Percentiles rank a stretch among this genome's conserved stretches.
Evolutionary conservation across 2,113 vertebrate genomes (phyloP).

Genomic region (Ursus arctos): DNA sequence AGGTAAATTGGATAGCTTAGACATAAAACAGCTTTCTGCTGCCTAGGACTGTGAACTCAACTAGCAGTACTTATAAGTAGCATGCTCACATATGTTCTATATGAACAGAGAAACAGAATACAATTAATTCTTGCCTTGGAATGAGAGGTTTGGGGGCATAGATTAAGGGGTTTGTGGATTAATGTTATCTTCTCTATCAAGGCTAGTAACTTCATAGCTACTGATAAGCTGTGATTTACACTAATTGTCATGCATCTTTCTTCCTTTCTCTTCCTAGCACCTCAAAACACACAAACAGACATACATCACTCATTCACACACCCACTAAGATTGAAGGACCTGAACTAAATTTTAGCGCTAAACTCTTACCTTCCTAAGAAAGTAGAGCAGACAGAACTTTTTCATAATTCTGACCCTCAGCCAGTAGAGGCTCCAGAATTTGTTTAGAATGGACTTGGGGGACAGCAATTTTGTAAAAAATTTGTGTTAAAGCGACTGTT

Average conservation of each 20-base stretch:
- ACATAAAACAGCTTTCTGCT: constrained; percentile 6
- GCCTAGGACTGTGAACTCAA: neutral
- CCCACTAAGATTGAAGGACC: neutral
- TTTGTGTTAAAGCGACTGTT: neutral
- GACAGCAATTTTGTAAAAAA: neutral
- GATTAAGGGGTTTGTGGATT: neutral
- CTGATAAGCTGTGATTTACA: neutral
- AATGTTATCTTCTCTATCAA: neutral
- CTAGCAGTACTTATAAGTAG: neutral
- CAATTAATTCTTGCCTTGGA: neutral
- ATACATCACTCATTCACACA: neutral
- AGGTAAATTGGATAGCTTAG: constrained; percentile 6
- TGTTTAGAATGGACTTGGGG: neutral
- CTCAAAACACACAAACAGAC: neutral
- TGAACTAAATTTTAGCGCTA: neutral
- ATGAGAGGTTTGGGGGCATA: neutral
- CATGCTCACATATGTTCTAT: neutral
- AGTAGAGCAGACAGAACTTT: neutral
- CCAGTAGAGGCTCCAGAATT: neutral
- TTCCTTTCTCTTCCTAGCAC: neutral
- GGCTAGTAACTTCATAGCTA: neutral
- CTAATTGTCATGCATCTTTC: neutral
- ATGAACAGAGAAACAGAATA: constrained; percentile 34
- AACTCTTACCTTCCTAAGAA: neutral
- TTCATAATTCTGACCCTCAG: neutral